These are phyloP conservation scores for Protomyctophum bolini DNA, from an alignment of 2,113 vertebrate genomes.

Conservation along the genomic window DNA sequence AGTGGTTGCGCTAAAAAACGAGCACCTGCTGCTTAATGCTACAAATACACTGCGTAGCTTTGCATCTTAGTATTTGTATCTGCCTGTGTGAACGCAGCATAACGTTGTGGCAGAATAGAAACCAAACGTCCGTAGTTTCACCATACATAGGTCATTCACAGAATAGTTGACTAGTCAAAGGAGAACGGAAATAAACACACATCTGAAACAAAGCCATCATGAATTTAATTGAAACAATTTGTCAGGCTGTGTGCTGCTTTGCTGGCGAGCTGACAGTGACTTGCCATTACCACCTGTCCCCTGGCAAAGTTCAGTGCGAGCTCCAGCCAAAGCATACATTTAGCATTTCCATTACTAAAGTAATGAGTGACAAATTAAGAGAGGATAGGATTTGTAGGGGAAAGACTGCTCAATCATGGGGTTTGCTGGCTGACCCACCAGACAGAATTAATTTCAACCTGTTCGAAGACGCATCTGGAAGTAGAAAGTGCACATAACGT, in stretches of 20 bases:
- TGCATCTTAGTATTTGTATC: too few species aligned
- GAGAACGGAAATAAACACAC: too few species aligned
- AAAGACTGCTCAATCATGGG: constrained; percentile 32
- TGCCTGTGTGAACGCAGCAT: too few species aligned
- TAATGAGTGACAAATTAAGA: constrained; percentile 53
- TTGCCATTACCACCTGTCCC: constrained; percentile 38
- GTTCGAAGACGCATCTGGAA: constrained; percentile 28
- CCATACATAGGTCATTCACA: too few species aligned
- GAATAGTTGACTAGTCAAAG: too few species aligned
- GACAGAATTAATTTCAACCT: constrained; percentile 18
- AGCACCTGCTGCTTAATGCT: too few species aligned
- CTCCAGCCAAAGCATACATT: constrained; percentile 52
- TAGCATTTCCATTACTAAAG: constrained; percentile 31
- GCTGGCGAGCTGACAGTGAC: constrained; percentile 41
- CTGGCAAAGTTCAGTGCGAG: constrained; percentile 43
- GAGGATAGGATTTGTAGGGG: constrained; percentile 30
- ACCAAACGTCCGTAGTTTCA: too few species aligned
- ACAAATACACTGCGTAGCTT: too few species aligned
- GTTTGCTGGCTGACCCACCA: constrained; percentile 18
- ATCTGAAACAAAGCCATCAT: fast-evolving
- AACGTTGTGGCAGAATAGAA: too few species aligned
- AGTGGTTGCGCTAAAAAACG: too few species aligned
- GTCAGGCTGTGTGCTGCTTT: constrained; percentile 35
- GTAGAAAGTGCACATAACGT: too few species aligned
- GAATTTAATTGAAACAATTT: constrained; percentile 13